phyloP scores from a whole-genome alignment of 2,888 invertebrate genomes.

The Nezara viridula region DNA sequence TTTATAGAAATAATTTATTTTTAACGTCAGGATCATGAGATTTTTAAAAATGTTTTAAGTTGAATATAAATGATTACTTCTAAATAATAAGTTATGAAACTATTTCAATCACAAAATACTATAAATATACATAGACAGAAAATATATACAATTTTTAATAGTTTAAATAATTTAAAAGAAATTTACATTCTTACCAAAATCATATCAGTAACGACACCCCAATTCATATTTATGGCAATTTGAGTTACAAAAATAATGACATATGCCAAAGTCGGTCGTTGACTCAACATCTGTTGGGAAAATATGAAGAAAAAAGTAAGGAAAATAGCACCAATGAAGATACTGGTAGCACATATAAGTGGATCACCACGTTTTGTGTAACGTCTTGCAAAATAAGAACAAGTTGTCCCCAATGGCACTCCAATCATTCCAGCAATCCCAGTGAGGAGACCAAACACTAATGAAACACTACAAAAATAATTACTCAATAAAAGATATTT shows the following conservation, averaged over 20 bases:
- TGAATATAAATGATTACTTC: no score
- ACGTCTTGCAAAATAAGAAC: constrained; percentile 80
- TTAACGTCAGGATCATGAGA: no score
- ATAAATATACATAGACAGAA: neutral
- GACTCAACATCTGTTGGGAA: constrained; percentile 67
- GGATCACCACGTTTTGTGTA: constrained; percentile 84
- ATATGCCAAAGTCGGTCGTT: constrained; percentile 78
- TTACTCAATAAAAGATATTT: neutral
- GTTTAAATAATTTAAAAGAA: neutral
- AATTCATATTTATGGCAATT: constrained; percentile 92
- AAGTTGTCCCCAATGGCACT: constrained; percentile 87
- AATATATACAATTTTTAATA: neutral
- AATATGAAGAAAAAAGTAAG: constrained; percentile 34
- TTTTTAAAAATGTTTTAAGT: no score
- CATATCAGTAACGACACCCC: constrained; percentile 98
- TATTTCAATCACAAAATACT: neutral
- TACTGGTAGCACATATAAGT: constrained; percentile 90
- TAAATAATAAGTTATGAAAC: no score
- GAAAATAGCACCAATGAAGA: constrained; percentile 67
- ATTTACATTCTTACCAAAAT: constrained; percentile 83
- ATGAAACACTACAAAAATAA: constrained; percentile 77
- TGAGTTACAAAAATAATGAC: constrained; percentile 86
- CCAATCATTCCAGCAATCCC: constrained; percentile 94
- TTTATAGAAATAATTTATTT: no score
- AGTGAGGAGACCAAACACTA: constrained; percentile 93